These are phyloP conservation scores for Pithys albifrons DNA, from an alignment of 2,113 vertebrate genomes.

Conservation along the genomic window DNA sequence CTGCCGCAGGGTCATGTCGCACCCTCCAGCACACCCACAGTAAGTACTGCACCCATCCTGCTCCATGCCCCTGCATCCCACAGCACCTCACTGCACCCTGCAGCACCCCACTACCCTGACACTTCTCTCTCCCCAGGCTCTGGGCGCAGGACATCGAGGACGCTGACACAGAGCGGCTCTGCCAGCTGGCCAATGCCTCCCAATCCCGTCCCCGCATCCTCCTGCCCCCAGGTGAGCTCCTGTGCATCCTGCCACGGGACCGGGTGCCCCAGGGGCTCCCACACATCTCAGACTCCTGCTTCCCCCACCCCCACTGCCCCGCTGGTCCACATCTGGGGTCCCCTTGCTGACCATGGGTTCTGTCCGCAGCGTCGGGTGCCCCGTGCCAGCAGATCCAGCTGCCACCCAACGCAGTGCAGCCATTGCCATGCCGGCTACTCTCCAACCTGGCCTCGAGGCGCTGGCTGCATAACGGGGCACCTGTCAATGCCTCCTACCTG, in stretches of 20 bases:
- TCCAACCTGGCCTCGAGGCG: constrained; percentile 88
- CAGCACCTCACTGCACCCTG: rapidly evolving
- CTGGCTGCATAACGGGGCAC: constrained; percentile 80
- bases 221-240: constrained; percentile 62
- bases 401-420: constrained; percentile 81
- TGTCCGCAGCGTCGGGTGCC: constrained; percentile 50
- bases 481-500: constrained; percentile 79
- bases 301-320: rapidly evolving
- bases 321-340: rapidly evolving
- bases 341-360: rapidly evolving
- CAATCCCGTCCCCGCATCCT: constrained; percentile 15
- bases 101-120: rapidly evolving
- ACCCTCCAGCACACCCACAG: background rate
- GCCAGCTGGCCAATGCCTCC: constrained; percentile 58
- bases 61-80: too few relatives aligned
- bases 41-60: constrained; percentile 35
- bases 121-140: constrained; percentile 66
- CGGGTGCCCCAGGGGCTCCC: rapidly evolving
- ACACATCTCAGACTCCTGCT: background rate
- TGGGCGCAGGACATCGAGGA: constrained; percentile 88
- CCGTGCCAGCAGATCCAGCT: constrained; percentile 81
- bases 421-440: constrained; percentile 84
- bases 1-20: constrained; percentile 70
- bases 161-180: constrained; percentile 74
- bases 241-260: rapidly evolving